These are phyloP conservation scores for Rutilus rutilus DNA, from an alignment of 2,113 vertebrate genomes.

Conservation along the genomic window DNA sequence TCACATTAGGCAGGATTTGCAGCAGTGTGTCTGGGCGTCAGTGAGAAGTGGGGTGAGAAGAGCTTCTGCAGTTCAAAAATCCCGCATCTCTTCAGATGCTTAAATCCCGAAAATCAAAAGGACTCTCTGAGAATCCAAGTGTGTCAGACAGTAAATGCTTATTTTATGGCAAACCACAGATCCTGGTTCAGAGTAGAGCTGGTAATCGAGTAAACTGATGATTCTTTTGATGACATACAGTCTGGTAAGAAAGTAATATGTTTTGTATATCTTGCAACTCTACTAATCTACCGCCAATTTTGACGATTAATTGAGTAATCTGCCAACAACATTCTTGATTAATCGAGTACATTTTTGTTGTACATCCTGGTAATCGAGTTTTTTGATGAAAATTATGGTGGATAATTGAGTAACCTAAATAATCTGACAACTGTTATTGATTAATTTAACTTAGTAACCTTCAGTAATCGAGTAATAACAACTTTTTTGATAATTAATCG, in stretches of 20 bases:
- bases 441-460: not conserved
- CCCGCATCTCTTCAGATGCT: conserved; percentile 13
- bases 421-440: not conserved
- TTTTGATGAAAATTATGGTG: too few relatives aligned
- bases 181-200: not conserved
- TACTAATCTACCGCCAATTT: not conserved
- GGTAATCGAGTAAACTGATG: not conserved
- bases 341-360: not conserved
- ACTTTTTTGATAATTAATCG: not conserved
- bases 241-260: not conserved
- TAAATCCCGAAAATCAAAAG: conserved; percentile 27
- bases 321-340: not conserved
- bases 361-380: not conserved
- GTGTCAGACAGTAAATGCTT: not conserved
- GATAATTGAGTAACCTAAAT: not conserved
- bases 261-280: not conserved
- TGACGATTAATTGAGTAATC: not conserved
- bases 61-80: conserved; percentile 16
- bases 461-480: not conserved
- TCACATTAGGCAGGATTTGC: conserved; percentile 9
- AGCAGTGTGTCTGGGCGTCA: not conserved
- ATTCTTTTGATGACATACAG: not conserved
- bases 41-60: not conserved
- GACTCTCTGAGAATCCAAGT: not conserved
- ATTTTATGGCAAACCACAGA: not conserved